These are phyloP conservation scores for Ectropis crepuscularia DNA, from an alignment of 2,888 invertebrate species.

Conservation along the genomic window DNA sequence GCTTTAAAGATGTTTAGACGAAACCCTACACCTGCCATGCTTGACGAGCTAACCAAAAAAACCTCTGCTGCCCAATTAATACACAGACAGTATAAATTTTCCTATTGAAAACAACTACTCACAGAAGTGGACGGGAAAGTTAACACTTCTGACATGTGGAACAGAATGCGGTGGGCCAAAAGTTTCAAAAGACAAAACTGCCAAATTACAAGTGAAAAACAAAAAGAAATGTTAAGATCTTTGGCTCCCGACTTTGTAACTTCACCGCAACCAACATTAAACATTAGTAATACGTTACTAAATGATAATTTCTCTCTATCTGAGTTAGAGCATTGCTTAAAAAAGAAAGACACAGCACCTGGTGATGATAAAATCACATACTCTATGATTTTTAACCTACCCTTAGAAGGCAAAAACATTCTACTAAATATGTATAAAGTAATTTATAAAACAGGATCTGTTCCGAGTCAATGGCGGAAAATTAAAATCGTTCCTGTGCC, in stretches of 20 bases:
- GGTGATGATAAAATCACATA: conserved; percentile 17
- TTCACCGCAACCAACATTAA: no score
- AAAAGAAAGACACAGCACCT: conserved; percentile 33
- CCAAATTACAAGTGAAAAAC: not conserved
- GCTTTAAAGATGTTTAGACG: not conserved
- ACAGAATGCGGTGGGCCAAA: not conserved
- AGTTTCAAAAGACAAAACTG: not conserved
- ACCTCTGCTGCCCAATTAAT: not conserved
- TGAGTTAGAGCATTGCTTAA: conserved; percentile 6
- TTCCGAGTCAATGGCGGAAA: conserved; percentile 7
- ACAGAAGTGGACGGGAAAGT: conserved; percentile 7
- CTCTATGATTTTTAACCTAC: no score
- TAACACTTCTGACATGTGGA: conserved; percentile 10
- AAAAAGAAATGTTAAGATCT: no score
- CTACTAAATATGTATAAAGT: conserved; percentile 1
- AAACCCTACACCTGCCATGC: conserved; percentile 9
- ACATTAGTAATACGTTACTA: no score
- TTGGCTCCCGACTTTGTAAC: conserved; percentile 8
- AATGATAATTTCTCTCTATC: no score
- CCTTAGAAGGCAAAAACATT: not conserved
- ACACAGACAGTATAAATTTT: no score
- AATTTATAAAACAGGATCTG: not conserved
- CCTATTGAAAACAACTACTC: not conserved
- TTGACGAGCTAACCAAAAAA: not conserved
- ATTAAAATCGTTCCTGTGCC: conserved; percentile 10